Evolutionary conservation across 30 jellyfish, hydroid and myxozoan genomes (phyloP).

Genomic region (Aurelia sp.): DNA sequence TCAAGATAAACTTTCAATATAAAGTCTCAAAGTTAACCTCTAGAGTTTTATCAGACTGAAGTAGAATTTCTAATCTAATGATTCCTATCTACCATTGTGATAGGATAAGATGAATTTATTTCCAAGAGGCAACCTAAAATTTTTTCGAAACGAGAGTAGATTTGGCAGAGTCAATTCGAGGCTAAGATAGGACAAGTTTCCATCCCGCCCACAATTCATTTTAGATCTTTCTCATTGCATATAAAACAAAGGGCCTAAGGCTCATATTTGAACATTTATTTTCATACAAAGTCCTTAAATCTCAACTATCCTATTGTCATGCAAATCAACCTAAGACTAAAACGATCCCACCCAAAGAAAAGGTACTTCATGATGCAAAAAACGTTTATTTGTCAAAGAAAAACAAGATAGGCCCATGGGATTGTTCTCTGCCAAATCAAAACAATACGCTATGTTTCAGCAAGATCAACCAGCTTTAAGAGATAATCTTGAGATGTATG

Average conservation of each 20-base stretch:
- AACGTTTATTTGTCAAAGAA: neutral
- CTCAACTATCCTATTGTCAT: conserved; percentile 46
- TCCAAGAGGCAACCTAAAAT: conserved; percentile 1
- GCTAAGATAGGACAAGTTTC: neutral
- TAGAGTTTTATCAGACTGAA: no score
- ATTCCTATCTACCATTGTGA: neutral
- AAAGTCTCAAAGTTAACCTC: no score
- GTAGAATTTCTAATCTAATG: neutral
- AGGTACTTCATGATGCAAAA: neutral
- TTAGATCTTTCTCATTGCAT: neutral
- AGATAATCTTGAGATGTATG: no score
- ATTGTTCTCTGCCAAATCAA: conserved; percentile 6
- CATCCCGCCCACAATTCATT: no score
- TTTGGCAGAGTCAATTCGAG: conserved; percentile 62
- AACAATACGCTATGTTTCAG: no score
- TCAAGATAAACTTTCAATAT: no score
- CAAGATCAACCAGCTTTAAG: no score
- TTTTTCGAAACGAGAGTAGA: conserved; percentile 49
- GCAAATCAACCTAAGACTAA: conserved; percentile 16
- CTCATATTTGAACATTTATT: conserved; percentile 2
- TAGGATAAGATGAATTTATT: neutral
- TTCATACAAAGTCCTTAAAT: neutral
- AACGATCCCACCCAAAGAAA: neutral
- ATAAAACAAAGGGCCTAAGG: neutral
- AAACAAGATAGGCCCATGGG: neutral